phyloP scores from a whole-genome alignment of 1,140 invertebrate genomes.

The Akabosia matsudoensis region DNA sequence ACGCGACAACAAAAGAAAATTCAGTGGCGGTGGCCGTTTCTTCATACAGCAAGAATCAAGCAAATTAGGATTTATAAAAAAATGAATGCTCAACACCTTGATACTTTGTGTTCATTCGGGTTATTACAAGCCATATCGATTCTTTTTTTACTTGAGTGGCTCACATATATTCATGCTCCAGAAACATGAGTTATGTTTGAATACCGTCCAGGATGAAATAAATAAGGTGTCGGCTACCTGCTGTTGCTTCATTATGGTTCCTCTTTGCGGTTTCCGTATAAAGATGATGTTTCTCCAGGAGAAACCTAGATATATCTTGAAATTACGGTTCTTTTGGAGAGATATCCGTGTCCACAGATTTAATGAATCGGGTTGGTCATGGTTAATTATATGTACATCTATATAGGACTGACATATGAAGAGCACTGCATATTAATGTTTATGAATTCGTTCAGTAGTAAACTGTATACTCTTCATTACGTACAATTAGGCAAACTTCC shows the following conservation, averaged over 20 bases:
- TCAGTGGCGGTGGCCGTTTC: background rate
- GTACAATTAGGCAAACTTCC: no score
- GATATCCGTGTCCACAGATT: conserved; percentile 18
- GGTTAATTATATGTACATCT: no score
- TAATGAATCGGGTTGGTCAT: conserved; percentile 29
- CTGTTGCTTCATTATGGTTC: conserved; percentile 12
- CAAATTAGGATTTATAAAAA: background rate
- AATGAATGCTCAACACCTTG: background rate
- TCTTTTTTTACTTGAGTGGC: background rate
- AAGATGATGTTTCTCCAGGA: background rate
- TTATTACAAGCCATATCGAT: conserved; percentile 2
- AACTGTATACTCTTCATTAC: no score
- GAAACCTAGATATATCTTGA: conserved; percentile 7
- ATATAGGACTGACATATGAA: no score
- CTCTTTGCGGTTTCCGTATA: background rate
- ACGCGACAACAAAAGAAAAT: background rate
- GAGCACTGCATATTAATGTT: no score
- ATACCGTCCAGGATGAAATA: conserved; percentile 22
- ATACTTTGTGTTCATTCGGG: background rate
- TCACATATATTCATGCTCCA: no score
- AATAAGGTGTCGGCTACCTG: conserved; percentile 23
- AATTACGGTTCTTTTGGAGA: conserved; percentile 11
- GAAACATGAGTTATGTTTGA: conserved; percentile 19
- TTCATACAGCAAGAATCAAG: background rate
- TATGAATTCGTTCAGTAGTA: no score